Conservation (phyloP, 1,140 invertebrate genomes). For the Zaprionus africanus region DNA sequence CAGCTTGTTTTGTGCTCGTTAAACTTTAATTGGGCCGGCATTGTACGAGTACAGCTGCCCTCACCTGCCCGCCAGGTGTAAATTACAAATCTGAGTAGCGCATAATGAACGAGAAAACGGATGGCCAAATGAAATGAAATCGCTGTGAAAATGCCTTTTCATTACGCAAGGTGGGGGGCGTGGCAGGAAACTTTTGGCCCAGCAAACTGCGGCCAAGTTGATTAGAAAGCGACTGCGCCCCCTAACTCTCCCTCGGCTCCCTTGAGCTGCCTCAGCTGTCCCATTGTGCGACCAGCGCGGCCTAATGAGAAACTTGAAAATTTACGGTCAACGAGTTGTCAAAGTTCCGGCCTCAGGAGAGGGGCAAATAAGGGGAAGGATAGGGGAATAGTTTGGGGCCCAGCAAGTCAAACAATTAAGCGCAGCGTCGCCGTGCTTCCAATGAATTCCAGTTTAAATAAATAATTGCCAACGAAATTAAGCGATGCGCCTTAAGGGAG, state of each 20-base stretch:
- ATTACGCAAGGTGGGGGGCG: slow-evolving; percentile 60
- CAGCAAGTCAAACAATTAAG: slow-evolving; percentile 80
- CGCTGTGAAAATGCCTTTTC: slow-evolving; percentile 76
- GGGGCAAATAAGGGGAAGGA: neutral
- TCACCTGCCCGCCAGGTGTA: slow-evolving; percentile 67
- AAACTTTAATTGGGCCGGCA: slow-evolving; percentile 38
- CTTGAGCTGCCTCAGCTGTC: neutral
- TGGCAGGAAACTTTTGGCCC: slow-evolving; percentile 64
- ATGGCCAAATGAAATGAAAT: slow-evolving; percentile 80
- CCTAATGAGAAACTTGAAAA: slow-evolving; percentile 82
- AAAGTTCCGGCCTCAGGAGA: slow-evolving; percentile 54
- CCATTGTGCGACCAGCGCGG: slow-evolving; percentile 46
- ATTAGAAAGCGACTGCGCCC: slow-evolving; percentile 70
- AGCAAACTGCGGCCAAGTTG: slow-evolving; percentile 81
- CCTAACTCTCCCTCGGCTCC: slow-evolving; percentile 27
- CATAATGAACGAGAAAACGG: slow-evolving; percentile 75
- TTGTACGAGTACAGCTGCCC: slow-evolving; percentile 45
- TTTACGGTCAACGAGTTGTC: slow-evolving; percentile 82
- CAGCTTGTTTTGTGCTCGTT: slow-evolving; percentile 19
- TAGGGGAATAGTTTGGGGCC: slow-evolving; percentile 65
- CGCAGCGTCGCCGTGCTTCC: slow-evolving; percentile 53
- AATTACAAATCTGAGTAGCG: slow-evolving; percentile 78
- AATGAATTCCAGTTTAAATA: slow-evolving; percentile 77
- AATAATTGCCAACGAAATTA: slow-evolving; percentile 81
- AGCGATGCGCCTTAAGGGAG: slow-evolving; percentile 48